A percentile compares a stretch with the other conserved stretches of the same genome.
Evolutionary conservation across 1,140 invertebrate genomes (phyloP).

Genomic region (Anastatus disparis): DNA sequence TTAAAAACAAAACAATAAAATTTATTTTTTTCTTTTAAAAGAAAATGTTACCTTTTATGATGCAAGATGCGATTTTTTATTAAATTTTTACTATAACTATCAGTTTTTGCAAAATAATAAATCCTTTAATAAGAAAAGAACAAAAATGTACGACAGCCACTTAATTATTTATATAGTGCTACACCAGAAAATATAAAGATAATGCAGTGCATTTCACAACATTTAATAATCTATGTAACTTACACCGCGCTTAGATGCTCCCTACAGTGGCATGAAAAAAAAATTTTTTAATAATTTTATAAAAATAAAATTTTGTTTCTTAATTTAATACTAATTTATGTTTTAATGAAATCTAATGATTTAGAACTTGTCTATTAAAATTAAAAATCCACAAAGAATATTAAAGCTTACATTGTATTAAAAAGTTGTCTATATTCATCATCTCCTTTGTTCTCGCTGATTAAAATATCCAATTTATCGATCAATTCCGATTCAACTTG

Average conservation of each 20-base stretch:
- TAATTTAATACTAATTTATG: no score
- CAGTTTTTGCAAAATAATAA: no score
- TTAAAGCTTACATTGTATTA: slow-evolving; percentile 88
- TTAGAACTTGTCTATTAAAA: not conserved
- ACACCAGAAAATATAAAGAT: not conserved
- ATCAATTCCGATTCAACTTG: slow-evolving; percentile 92
- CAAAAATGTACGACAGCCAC: no score
- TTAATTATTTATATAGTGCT: no score
- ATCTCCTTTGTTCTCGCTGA: slow-evolving; percentile 93
- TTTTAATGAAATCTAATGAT: no score
- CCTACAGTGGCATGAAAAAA: slow-evolving; percentile 71
- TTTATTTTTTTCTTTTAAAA: no score
- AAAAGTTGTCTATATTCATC: slow-evolving; percentile 92
- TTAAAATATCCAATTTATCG: slow-evolving; percentile 91
- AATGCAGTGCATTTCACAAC: slow-evolving; percentile 11
- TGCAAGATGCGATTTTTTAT: no score
- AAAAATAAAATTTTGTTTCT: no score
- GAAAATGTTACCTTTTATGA: no score
- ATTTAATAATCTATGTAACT: slow-evolving; percentile 65
- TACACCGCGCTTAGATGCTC: slow-evolving; percentile 92
- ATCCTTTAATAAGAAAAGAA: no score
- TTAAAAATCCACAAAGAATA: slow-evolving; percentile 14
- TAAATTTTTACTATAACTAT: no score
- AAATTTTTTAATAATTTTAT: slow-evolving; percentile 7
- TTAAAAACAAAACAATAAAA: no score